These are phyloP conservation scores for Scytalopus superciliaris DNA, from an alignment of 2,113 vertebrate genomes.

Conservation along the genomic window DNA sequence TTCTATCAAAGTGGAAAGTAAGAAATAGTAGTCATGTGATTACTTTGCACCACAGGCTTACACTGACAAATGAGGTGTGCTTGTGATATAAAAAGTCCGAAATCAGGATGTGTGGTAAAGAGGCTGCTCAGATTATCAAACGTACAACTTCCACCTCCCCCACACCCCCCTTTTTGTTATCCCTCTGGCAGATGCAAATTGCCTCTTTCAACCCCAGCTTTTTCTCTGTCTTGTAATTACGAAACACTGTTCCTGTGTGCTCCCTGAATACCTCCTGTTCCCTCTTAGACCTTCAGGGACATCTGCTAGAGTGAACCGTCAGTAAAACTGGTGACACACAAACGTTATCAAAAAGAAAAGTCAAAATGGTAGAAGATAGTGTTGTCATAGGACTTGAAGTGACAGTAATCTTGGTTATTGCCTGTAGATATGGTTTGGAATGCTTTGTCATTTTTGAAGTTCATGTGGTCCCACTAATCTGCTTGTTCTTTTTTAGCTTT, in stretches of 20 bases:
- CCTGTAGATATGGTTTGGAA: not conserved
- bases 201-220: not conserved
- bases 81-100: not conserved
- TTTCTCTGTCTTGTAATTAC: not conserved
- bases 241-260: not conserved
- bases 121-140: not conserved
- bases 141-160: rapidly evolving
- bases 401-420: not conserved
- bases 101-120: not conserved
- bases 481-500: not conserved
- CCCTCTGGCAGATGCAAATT: not conserved
- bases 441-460: not conserved
- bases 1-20: not conserved
- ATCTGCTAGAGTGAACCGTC: not conserved
- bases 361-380: not conserved
- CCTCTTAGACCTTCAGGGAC: not conserved
- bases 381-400: not conserved
- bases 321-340: not conserved
- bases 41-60: not conserved
- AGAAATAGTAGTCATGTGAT: not conserved
- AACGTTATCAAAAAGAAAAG: not conserved
- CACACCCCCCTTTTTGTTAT: not conserved
- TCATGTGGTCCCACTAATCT: not conserved
- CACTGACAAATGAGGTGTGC: not conserved
- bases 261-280: not conserved